A percentile compares a stretch with the other conserved stretches of the same genome.
Evolutionary conservation across 2,888 invertebrate species (phyloP).

Genomic region (Acronicta leporina): DNA sequence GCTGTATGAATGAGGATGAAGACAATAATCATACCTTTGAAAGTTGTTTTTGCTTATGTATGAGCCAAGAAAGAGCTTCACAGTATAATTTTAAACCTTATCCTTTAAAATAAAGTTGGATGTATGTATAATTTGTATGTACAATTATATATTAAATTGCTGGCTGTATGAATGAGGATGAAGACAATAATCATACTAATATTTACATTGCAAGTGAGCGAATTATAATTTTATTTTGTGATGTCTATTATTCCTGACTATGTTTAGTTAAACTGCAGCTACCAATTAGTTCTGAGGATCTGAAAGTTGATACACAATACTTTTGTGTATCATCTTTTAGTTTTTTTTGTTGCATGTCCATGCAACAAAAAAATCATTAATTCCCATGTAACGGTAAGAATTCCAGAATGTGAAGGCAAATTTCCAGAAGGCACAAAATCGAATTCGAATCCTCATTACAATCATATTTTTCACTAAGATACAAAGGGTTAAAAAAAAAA

Average conservation of each 20-base stretch:
- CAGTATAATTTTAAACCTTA: slow-evolving; percentile 6
- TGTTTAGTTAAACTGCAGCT: slow-evolving; percentile 6
- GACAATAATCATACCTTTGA: slow-evolving; percentile 1
- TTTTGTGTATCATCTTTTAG: no score
- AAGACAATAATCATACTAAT: slow-evolving; percentile 8
- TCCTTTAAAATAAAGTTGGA: slow-evolving; percentile 3
- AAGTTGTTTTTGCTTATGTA: background rate
- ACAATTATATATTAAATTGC: slow-evolving; percentile 11
- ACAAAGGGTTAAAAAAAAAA: no score
- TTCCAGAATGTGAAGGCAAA: no score
- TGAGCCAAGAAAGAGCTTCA: background rate
- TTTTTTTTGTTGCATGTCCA: no score
- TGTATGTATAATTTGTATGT: background rate
- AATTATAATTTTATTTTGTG: slow-evolving; percentile 11
- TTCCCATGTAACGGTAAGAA: no score
- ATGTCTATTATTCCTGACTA: background rate
- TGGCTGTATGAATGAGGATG: slow-evolving; percentile 12
- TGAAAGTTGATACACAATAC: no score
- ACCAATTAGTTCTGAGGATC: slow-evolving; percentile 4
- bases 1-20: slow-evolving; percentile 14
- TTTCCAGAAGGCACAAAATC: no score
- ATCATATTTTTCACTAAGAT: no score
- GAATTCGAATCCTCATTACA: no score
- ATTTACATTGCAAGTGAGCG: slow-evolving; percentile 4
- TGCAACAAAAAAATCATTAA: no score